phyloP scores from a whole-genome alignment of 1,140 invertebrate genomes.

The Lepidurus arcticus region DNA sequence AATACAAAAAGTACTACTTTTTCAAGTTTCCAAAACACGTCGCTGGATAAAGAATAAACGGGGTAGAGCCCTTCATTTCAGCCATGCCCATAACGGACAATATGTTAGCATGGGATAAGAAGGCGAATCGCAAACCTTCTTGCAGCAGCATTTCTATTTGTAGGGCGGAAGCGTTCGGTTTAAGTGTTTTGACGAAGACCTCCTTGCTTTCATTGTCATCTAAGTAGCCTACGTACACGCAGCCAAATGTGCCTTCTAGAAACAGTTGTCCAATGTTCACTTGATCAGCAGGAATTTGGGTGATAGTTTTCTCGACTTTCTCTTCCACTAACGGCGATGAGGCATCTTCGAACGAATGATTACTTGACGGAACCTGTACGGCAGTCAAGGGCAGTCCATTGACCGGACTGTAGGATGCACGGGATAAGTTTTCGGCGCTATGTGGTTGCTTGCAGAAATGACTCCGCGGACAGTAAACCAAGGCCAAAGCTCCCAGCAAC shows the following conservation, averaged over 20 bases:
- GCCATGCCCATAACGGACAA: constrained; percentile 80
- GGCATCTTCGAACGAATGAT: not conserved
- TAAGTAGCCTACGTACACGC: constrained; percentile 75
- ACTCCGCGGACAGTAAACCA: not conserved
- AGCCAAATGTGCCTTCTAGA: constrained; percentile 82
- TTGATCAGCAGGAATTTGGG: constrained; percentile 4
- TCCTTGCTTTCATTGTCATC: constrained; percentile 66
- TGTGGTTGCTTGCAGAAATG: constrained; percentile 9
- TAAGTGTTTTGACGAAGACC: constrained; percentile 79
- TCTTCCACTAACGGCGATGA: not conserved
- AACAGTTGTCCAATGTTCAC: constrained; percentile 53
- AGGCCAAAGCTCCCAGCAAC: not conserved
- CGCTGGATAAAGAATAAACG: constrained; percentile 82
- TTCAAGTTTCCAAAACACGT: constrained; percentile 82
- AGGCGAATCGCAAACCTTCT: constrained; percentile 82
- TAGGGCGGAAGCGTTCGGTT: constrained; percentile 51
- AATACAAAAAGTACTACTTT: constrained; percentile 48
- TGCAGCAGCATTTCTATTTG: constrained; percentile 77
- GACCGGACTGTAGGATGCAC: not conserved
- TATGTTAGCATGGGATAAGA: constrained; percentile 74
- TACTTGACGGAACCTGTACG: not conserved
- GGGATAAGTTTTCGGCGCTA: not conserved
- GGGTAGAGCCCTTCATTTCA: constrained; percentile 75
- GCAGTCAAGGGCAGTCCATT: not conserved
- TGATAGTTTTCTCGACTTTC: constrained; percentile 20